A percentile compares a stretch with the other conserved stretches of the same genome.
Evolutionary conservation across 1,140 invertebrate species (phyloP).

Genomic region (Drosophila subpulchrella): DNA sequence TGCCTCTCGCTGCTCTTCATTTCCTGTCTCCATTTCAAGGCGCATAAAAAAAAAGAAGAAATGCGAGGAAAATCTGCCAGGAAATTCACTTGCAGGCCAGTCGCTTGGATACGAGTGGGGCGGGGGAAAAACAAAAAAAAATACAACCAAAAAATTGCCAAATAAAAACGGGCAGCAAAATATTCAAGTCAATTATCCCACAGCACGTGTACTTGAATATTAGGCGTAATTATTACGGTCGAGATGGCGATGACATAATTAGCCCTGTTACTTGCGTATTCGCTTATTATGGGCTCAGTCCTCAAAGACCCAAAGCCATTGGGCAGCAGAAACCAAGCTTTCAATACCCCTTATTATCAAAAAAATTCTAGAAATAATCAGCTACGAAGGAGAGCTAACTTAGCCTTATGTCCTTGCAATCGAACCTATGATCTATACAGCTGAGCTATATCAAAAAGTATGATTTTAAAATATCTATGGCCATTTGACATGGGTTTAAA

Average conservation of each 20-base stretch:
- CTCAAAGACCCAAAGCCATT: conserved; percentile 28
- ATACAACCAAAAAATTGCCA: background rate
- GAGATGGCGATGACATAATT: conserved; percentile 66
- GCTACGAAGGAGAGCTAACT: no score
- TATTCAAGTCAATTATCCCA: conserved; percentile 44
- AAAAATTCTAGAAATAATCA: background rate
- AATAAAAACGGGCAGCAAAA: background rate
- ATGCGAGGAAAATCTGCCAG: conserved; percentile 6
- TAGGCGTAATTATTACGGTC: conserved; percentile 68
- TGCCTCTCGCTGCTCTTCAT: conserved; percentile 35
- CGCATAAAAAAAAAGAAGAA: background rate
- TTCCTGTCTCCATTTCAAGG: conserved; percentile 37
- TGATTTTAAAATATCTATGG: no score
- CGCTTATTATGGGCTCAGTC: conserved; percentile 11
- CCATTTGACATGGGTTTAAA: no score
- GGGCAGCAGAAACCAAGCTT: background rate
- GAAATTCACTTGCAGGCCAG: conserved; percentile 27
- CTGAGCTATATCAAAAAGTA: no score
- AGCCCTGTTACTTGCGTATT: conserved; percentile 38
- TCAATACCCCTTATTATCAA: background rate
- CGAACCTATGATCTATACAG: no score
- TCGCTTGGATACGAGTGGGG: background rate
- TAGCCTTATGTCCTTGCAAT: no score
- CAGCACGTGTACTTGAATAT: conserved; percentile 58
- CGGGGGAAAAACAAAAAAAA: background rate